These are phyloP conservation scores for Apodemia duryi DNA, from an alignment of 2,888 invertebrate species.

Conservation along the genomic window DNA sequence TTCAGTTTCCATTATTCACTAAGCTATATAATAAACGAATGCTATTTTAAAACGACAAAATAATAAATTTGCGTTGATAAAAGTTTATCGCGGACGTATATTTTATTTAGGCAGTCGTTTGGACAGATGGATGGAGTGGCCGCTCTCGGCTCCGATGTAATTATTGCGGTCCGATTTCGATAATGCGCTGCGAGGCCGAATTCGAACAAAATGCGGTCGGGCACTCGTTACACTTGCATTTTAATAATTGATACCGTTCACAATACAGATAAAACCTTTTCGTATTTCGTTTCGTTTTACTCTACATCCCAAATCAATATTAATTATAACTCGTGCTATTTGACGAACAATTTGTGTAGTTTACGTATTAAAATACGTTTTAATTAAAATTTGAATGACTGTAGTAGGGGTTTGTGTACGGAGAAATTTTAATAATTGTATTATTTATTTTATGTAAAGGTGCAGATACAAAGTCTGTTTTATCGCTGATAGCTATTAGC, in stretches of 20 bases:
- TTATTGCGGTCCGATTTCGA: constrained; percentile 75
- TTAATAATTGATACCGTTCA: constrained; percentile 57
- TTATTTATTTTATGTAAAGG: too few relatives aligned
- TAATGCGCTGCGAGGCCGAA: constrained; percentile 67
- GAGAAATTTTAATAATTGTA: too few relatives aligned
- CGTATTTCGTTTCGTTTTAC: constrained; percentile 45
- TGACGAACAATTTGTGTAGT: constrained; percentile 24
- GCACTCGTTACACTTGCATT: constrained; percentile 66
- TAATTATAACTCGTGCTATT: constrained; percentile 30
- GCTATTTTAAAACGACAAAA: constrained; percentile 20
- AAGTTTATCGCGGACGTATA: constrained; percentile 54
- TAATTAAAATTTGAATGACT: constrained; percentile 22
- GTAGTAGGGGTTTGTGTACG: too few relatives aligned
- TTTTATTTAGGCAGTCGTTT: constrained; percentile 62
- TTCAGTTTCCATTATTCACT: constrained; percentile 6
- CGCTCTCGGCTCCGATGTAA: constrained; percentile 67
- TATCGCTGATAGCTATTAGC: too few relatives aligned
- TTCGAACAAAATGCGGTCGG: constrained; percentile 64
- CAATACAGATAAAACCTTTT: constrained; percentile 60
- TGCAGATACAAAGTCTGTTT: too few relatives aligned
- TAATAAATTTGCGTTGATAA: constrained; percentile 46
- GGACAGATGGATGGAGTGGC: constrained; percentile 63
- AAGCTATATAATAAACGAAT: background rate
- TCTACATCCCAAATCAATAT: constrained; percentile 18
- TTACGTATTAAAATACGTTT: constrained; percentile 24